Base-by-base conservation (phyloP, 2,113 vertebrate genomes). In the Xyrauchen texanus region DNA sequence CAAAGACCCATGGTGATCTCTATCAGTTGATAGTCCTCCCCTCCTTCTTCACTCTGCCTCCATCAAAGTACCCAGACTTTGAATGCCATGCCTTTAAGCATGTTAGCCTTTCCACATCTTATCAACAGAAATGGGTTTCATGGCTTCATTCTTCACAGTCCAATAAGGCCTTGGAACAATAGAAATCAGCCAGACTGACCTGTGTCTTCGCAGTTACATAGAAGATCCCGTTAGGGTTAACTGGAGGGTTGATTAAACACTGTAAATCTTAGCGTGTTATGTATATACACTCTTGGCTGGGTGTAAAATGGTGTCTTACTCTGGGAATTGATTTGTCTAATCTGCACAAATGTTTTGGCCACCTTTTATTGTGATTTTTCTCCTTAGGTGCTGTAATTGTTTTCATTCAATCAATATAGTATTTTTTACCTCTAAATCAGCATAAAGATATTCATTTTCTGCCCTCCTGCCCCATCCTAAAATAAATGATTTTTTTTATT, bases 1-100 rank as follows among this genome's bases (percentile, higher is more conserved):
- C 92, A 94, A 94, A 94, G 93, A 85, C 81, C 82, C 81, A 81
- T 0, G 75, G 86, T 87, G 88, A 91, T 90, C 82, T 87, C 91
- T 92, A 93, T 94, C 92, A 90, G 87, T 85, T 88, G 87, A 89
- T 90, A 89, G 88, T 88, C 87, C 89, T 89, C 89, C 88, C 55
- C 85, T 52, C 84, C 81, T 85, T 34, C 21, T 34, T 81, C 87
- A 81, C 82, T 82, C 87, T 78, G 79, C 83, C 86, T 89, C 83
- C 49, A 81, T 87, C 81, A 85, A 79, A 80, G 82, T 88, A 85
- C 88, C 90, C 87, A 88, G 81, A 84, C 88, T 81, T 76, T 77
- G 85, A 82, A 85, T 84, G 78, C 87, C 75, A 62, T 86, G 87
- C 85, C 87, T 91, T 84, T 83, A 72, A 84, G 89, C 89, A 87